A percentile compares a stretch with the other conserved stretches of the same genome.
These are phyloP conservation scores for Siniperca undulata DNA, from an alignment of 2,797 vertebrate genomes.

Conservation along the genomic window DNA sequence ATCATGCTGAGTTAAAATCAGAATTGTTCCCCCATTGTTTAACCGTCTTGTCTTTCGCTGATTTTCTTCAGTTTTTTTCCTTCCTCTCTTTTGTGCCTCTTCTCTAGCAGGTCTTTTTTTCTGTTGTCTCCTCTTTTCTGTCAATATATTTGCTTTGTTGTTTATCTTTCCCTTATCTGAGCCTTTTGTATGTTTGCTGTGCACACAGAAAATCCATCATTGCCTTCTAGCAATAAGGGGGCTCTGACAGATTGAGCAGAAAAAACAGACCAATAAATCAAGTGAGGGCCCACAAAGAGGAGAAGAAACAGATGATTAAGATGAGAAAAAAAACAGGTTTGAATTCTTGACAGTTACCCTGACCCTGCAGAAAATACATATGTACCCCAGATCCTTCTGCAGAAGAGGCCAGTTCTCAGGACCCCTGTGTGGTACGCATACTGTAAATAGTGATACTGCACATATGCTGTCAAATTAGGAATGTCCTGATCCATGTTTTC, in stretches of 20 bases:
- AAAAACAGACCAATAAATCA: slow-evolving; percentile 37
- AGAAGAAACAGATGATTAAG: slow-evolving; percentile 34
- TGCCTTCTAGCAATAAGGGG: slow-evolving; percentile 34
- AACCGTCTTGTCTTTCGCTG: not conserved
- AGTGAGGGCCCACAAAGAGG: slow-evolving; percentile 23
- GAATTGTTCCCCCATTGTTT: slow-evolving; percentile 11
- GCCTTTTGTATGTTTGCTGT: slow-evolving; percentile 66
- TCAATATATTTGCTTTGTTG: slow-evolving; percentile 51
- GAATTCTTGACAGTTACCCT: slow-evolving; percentile 23
- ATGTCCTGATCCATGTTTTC: not conserved
- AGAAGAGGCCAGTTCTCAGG: slow-evolving; percentile 45
- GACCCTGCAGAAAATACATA: slow-evolving; percentile 17
- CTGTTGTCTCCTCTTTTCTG: slow-evolving; percentile 20
- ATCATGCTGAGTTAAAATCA: slow-evolving; percentile 36
- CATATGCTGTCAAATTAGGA: slow-evolving; percentile 18
- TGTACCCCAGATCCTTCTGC: slow-evolving; percentile 17
- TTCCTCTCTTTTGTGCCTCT: slow-evolving; percentile 15
- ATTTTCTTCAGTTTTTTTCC: slow-evolving; percentile 14
- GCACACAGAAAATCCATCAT: slow-evolving; percentile 71
- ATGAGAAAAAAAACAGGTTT: slow-evolving; percentile 27
- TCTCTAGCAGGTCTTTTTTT: slow-evolving; percentile 24
- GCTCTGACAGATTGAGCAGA: slow-evolving; percentile 35
- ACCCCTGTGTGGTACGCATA: not conserved
- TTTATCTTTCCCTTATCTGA: slow-evolving; percentile 61
- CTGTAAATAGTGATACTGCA: slow-evolving; percentile 27